Evolutionary conservation across 2,113 vertebrate species (phyloP), one percentile per base, ranked within the genome.

Genomic region (Leucoraja erinaceus): DNA sequence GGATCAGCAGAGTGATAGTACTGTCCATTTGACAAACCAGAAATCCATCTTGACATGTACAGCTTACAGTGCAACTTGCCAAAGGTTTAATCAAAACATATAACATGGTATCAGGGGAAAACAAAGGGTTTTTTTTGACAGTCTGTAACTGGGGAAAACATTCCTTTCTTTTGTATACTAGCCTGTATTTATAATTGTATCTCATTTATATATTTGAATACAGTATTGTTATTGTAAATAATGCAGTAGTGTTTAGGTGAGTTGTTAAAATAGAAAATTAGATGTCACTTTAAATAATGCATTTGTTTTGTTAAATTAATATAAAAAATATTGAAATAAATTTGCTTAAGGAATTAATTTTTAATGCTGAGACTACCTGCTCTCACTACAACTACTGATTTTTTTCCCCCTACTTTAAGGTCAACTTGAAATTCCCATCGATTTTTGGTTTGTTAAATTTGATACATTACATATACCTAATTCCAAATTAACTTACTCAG

Each of bases 291-390:
- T 91, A 33, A 91, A 91, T 72, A 91, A 91, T 91, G 68, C 66
- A 72, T 91, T 91, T 91, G 88, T 91, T 72, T 91, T 91, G 70
- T 91, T 91, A 91, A 91, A 91, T 91, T 91, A 91, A 91, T 91
- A 91, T 91, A 74, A 91, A 90, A 90, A 59, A 47, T 33, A 70
- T 31, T 81, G 33, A 90, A 91, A 91, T 91, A 72, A 91, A 91
- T 91, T 68, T 74, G 90, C 47, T 91, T 91, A 91, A 91, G 68
- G 66, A 91, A n/a, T 54, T 84, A 56, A 91, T 72, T 54, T 91
- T 91, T 70, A 90, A 90, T 72, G 47, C 31, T 81, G 78, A 47
- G 78, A 81, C 78, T 90, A 68, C 28, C 31, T 33, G 70, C 56
- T 25, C 61, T 90, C 59, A 54, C 72, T 47, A 47, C 31, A 72